Evolutionary conservation across 1,140 invertebrate genomes (phyloP), one percentile per base, ranked within the genome.

Genomic region (Zaprionus kolodkinae): DNA sequence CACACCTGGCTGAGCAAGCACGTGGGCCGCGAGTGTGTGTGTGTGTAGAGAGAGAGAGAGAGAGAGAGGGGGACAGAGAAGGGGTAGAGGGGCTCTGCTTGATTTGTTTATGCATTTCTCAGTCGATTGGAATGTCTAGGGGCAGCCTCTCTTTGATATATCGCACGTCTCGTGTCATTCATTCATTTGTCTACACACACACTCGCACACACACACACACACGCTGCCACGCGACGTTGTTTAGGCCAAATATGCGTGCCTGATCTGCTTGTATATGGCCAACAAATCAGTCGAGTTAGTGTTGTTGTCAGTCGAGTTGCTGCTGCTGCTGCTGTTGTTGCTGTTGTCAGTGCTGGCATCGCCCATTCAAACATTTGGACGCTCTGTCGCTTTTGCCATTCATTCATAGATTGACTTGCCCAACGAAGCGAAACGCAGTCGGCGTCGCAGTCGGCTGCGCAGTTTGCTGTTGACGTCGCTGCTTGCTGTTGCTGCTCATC

Each of bases 251-350:
- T 89, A 77, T 90, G 85, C 86, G 78, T 89, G 75, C 70, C 85
- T 90, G 85, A 89, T 85, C 78, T 85, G 86, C 88, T 88, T 88
- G 84, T 88, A 84, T 88, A 88, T 84, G 84, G 84, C 84, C 71
- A 87, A 87, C 83, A 87, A 89, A 87, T 87, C 70, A 66, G 5
- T 36, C 43, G 43, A 48, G 9, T 21, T 76, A 57, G 10, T 77
- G 73, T 15, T 79, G 54, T 33, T 38, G 38, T 15, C 33, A 17
- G 17, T 50, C 21, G 0, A 25, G 17, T 11, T 79, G 63, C 13
- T 77, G 73, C 12, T 78, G 54, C 25, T 79, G 63, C 13, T 77
- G 73, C 12, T 78, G 17, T 11, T 79, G 63, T 10, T 77, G 73
- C 13, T 78, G 54, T 25, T 68, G 62, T 83, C 21, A 1, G 21